Evolutionary conservation across 92 coral and sea anemone species (phyloP), one percentile per base, ranked within the genome.

Genomic region (Epizoanthus scotinus): DNA sequence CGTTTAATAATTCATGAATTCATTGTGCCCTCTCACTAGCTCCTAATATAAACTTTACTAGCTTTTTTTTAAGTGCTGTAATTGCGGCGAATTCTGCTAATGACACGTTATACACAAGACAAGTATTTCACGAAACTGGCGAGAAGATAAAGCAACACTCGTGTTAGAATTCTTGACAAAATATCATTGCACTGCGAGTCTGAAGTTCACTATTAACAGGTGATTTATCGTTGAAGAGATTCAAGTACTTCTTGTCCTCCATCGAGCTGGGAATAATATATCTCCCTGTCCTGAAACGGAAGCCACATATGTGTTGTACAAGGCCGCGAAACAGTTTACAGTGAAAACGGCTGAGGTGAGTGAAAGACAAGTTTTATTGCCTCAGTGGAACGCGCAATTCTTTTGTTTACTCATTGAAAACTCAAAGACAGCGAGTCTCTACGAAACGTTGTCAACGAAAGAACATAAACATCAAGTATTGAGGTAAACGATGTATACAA

Each of bases 351-450:
- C 13, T 5, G 18, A 29, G 42, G 21, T 29, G 44, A 64, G 19
- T 63, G 1, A 27, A 6, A 22, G 2, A 7, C 17, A 8, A 6
- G 34, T 28, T 17, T 17, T 64, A 15, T 19, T 15, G 9, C 31
- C 5, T 28, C 8, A 15, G 9, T n/a, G 3, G 44, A 64, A 36
- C 70, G 10, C 14, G n/a, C 14, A 31, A 8, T 18, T 38, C 8
- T 34, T 64, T 64, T 64, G 36, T 64, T 64, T 64, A 64, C 70
- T 64, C 31, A 64, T 64, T 25, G 34, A 64, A 64, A 24, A 19
- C 26, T 38, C 28, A 24, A 64, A 64, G 36, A 29, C 19, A 17
- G 70, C 40, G 36, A 29, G 36, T 17, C 47, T 63, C 67, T 8
- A 64, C 22, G 10, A 38, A 38, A 26, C 13, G 15, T 64, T 64